A percentile compares a stretch with the other conserved stretches of the same genome.
Evolutionary conservation across 1,140 invertebrate species (phyloP).

Genomic region (Eulimnadia texana): DNA sequence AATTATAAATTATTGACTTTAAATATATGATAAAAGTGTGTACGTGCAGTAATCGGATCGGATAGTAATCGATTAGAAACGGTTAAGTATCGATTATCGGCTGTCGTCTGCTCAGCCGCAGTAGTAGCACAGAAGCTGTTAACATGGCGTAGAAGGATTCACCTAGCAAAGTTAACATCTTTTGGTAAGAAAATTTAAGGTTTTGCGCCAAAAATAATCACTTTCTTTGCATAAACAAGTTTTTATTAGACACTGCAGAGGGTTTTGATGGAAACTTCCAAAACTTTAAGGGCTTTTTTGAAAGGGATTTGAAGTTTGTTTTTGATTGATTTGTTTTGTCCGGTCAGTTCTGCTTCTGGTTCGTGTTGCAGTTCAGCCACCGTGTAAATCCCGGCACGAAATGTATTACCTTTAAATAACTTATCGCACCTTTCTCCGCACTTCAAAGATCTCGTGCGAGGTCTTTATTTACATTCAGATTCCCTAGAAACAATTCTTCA

Average conservation of each 20-base stretch:
- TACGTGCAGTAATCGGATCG: not conserved
- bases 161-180: not conserved
- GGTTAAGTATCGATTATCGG: constrained; percentile 7
- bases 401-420: not conserved
- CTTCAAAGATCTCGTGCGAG: not conserved
- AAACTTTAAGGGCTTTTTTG: not conserved
- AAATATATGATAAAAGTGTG: not conserved
- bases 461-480: too few species aligned
- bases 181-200: not conserved
- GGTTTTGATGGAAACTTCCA: not conserved
- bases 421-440: not conserved
- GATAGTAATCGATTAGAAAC: not conserved
- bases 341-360: not conserved
- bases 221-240: not conserved
- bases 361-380: not conserved
- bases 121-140: not conserved
- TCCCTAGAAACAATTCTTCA: too few species aligned
- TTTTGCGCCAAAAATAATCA: not conserved
- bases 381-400: not conserved
- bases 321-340: not conserved
- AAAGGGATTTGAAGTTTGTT: not conserved
- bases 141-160: constrained; percentile 4
- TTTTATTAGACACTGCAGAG: not conserved
- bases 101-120: constrained; percentile 13
- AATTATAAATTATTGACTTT: too few species aligned